Evolutionary conservation across 2,888 invertebrate genomes (phyloP).

Genomic region (Monoplex corrugatus): DNA sequence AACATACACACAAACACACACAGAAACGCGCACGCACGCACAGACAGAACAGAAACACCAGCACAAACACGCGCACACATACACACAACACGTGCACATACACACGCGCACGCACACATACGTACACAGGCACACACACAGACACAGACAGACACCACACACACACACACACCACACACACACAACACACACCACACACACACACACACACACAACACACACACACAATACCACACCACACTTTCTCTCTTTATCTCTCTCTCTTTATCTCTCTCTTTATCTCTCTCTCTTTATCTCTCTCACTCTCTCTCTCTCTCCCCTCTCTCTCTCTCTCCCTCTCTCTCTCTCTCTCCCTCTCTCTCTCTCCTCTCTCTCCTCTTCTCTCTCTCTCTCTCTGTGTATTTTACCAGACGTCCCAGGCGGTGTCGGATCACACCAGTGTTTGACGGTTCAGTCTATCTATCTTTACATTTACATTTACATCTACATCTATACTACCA

Average conservation of each 20-base stretch:
- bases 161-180: not conserved
- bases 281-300: conserved; percentile 23
- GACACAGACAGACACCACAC: not conserved
- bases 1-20: too few species aligned
- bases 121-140: not conserved
- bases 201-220: conserved; percentile 19
- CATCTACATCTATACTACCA: too few species aligned
- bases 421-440: too few species aligned
- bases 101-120: conserved; percentile 12
- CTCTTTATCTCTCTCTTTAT: conserved; percentile 2
- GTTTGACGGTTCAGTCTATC: too few species aligned
- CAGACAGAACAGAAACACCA: too few species aligned
- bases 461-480: too few species aligned
- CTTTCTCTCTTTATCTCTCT: conserved; percentile 15
- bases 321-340: not conserved
- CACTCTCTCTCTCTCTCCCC: not conserved
- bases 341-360: not conserved
- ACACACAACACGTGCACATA: conserved; percentile 9
- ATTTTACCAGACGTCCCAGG: too few species aligned
- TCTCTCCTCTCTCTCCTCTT: not conserved
- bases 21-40: too few species aligned
- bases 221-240: not conserved
- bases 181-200: too few species aligned
- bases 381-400: not conserved
- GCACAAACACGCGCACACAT: too few species aligned